A percentile compares a stretch with the other conserved stretches of the same genome.
Conservation (phyloP, 2,888 invertebrate species). For the Onthophagus sagittarius region DNA sequence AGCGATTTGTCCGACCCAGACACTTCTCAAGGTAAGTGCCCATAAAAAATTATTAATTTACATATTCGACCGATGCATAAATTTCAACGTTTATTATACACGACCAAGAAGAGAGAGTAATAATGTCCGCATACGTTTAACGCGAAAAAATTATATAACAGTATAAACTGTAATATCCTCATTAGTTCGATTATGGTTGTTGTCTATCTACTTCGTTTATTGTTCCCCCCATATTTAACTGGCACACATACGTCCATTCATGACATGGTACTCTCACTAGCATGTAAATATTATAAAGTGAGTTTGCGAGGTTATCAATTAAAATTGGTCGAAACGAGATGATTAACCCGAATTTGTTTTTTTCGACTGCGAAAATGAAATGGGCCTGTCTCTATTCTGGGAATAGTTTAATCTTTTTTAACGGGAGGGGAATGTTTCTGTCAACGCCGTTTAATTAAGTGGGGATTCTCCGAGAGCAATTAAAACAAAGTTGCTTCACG, state of each 20-base stretch:
- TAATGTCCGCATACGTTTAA: background rate
- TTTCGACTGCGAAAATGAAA: background rate
- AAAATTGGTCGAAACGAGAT: background rate
- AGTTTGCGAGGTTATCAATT: background rate
- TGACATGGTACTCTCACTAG: too few species aligned
- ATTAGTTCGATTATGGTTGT: slow-evolving; percentile 29
- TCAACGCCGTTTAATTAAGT: background rate
- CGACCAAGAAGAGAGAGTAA: too few species aligned
- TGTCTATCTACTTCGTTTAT: background rate
- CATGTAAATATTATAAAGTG: background rate
- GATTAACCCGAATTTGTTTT: background rate
- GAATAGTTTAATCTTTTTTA: background rate
- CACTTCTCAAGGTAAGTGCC: slow-evolving; percentile 78
- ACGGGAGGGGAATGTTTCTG: background rate
- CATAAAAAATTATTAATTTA: slow-evolving; percentile 3
- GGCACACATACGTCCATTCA: background rate
- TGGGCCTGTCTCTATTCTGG: background rate
- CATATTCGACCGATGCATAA: background rate
- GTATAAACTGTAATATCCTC: slow-evolving; percentile 40
- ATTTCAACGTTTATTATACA: too few species aligned
- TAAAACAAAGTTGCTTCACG: background rate
- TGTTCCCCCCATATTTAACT: background rate
- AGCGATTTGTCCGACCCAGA: slow-evolving; percentile 89
- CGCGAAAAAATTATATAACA: slow-evolving; percentile 26
- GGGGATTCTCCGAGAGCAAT: background rate